Conservation (phyloP, 2,113 vertebrate genomes). For the Dinomys branickii region DNA sequence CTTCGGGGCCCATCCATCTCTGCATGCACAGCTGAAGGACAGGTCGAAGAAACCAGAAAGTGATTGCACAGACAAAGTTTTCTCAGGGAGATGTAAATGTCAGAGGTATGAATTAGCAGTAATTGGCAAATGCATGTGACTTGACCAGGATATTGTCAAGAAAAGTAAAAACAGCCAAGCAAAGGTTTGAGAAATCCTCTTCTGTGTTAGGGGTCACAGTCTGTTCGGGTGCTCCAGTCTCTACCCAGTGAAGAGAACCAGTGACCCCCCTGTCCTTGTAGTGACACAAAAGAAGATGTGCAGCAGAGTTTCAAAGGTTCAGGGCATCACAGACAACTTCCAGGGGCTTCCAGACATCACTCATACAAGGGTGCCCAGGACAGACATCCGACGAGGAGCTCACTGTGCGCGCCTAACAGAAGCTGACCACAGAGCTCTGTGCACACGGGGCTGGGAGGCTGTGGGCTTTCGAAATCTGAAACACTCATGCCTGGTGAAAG, state of each 20-base stretch:
- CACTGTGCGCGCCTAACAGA: neutral
- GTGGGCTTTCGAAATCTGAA: too few species aligned
- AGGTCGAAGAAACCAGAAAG: neutral
- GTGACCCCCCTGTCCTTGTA: neutral
- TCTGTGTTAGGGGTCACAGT: neutral
- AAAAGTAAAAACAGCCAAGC: neutral
- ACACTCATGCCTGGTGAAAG: fast-evolving
- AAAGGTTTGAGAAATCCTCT: neutral
- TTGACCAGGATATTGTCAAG: neutral
- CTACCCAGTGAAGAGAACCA: neutral
- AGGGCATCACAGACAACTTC: too few species aligned
- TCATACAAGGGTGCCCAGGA: neutral
- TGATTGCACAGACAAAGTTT: neutral
- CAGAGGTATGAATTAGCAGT: neutral
- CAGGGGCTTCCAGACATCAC: neutral
- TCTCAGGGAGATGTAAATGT: neutral
- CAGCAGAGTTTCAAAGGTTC: neutral
- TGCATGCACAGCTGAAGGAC: neutral
- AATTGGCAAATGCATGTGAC: neutral
- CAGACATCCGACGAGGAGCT: too few species aligned
- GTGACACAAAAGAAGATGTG: fast-evolving
- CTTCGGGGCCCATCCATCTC: neutral
- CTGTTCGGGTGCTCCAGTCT: neutral
- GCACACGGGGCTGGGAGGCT: too few species aligned
- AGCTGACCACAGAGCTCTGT: neutral